Conservation (phyloP, 2,888 invertebrate species). For the Sycophila texana region DNA sequence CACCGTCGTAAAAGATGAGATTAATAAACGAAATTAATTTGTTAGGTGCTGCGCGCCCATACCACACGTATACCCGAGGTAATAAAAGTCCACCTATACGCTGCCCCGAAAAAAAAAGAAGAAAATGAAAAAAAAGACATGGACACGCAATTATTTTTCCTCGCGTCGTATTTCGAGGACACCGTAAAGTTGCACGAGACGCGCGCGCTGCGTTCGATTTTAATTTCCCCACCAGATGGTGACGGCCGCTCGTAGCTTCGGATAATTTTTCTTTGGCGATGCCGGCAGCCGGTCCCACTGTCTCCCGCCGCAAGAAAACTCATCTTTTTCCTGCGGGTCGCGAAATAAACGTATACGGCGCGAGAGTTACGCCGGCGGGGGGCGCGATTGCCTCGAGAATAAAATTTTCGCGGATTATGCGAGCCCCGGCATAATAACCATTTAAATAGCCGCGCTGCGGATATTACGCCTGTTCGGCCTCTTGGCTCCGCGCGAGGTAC, state of each 20-base stretch:
- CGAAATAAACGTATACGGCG: too few relatives aligned
- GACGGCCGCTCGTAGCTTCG: conserved; percentile 9
- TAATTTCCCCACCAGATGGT: conserved; percentile 49
- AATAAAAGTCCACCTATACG: conserved; percentile 30
- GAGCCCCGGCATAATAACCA: conserved; percentile 11
- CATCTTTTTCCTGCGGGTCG: neutral
- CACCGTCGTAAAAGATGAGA: conserved; percentile 10
- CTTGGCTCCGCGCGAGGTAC: neutral
- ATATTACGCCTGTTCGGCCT: conserved; percentile 6
- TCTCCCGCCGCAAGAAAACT: conserved; percentile 18
- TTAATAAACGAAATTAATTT: conserved; percentile 35
- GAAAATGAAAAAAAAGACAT: neutral
- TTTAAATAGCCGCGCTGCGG: conserved; percentile 9
- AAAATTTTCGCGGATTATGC: conserved; percentile 38
- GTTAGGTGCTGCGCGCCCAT: neutral
- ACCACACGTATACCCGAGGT: neutral
- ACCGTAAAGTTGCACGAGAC: conserved; percentile 28
- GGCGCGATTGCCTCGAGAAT: conserved; percentile 28
- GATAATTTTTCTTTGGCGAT: conserved; percentile 39
- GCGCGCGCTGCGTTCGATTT: conserved; percentile 37
- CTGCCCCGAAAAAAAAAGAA: neutral
- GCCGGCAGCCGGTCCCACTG: neutral
- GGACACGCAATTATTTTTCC: conserved; percentile 33
- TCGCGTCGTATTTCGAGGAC: neutral
- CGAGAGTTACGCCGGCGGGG: too few relatives aligned